Percentiles rank a stretch among this genome's conserved stretches.
Conservation (phyloP, 2,888 invertebrate species). For the Brachyptera putata region DNA sequence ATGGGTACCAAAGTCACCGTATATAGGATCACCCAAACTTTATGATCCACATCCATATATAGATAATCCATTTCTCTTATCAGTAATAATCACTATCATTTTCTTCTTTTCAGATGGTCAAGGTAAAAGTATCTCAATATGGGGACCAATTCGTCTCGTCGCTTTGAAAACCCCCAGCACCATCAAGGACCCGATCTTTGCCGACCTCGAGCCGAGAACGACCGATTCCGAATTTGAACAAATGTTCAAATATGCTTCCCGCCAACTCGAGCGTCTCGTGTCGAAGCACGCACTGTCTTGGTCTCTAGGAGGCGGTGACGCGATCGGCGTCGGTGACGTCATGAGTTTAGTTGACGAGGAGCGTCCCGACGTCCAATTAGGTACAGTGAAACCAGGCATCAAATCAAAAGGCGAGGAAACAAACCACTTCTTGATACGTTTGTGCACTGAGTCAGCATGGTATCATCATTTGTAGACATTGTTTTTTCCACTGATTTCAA, state of each 20-base stretch:
- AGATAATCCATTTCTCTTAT: too few relatives aligned
- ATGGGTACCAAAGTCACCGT: too few relatives aligned
- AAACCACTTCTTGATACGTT: too few relatives aligned
- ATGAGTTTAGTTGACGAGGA: constrained; percentile 18
- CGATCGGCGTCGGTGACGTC: constrained; percentile 20
- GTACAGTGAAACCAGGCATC: neutral
- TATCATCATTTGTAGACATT: too few relatives aligned
- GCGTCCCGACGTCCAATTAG: neutral
- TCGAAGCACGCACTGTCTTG: constrained; percentile 26
- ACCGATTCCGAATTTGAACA: constrained; percentile 28
- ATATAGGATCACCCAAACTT: too few relatives aligned
- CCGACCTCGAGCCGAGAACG: constrained; percentile 27
- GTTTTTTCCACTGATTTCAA: too few relatives aligned
- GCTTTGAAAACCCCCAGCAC: constrained; percentile 39
- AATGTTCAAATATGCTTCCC: constrained; percentile 24
- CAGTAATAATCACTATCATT: too few relatives aligned
- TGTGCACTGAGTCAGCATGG: too few relatives aligned
- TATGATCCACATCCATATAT: too few relatives aligned
- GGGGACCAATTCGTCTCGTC: constrained; percentile 42
- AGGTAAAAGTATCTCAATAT: neutral
- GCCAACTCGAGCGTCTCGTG: constrained; percentile 28
- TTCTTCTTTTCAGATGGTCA: neutral
- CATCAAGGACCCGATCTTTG: constrained; percentile 31
- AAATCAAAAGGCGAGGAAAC: neutral
- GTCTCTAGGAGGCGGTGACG: constrained; percentile 1